phyloP scores from a whole-genome alignment of 2,113 vertebrate genomes.

The Grantiella picta region DNA sequence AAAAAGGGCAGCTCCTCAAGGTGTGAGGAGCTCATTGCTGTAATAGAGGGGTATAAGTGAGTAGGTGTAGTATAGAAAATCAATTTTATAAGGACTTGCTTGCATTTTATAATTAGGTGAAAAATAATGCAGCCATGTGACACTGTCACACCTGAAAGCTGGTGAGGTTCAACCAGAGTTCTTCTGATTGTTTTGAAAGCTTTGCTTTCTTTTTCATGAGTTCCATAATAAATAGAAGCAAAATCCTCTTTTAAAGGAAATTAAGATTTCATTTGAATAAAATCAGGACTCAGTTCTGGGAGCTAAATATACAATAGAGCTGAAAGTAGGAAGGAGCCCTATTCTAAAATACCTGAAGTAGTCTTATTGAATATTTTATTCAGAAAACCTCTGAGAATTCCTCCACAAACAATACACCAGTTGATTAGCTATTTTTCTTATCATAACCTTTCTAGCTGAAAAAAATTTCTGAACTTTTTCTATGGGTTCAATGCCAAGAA shows the following conservation, averaged over 20 bases:
- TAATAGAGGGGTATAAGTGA: background rate
- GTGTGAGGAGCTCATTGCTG: background rate
- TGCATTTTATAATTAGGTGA: background rate
- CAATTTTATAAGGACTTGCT: background rate
- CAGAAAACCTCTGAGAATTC: background rate
- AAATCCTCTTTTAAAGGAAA: background rate
- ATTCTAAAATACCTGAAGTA: background rate
- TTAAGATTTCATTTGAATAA: background rate
- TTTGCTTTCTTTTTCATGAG: background rate
- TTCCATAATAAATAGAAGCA: background rate
- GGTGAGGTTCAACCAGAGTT: background rate
- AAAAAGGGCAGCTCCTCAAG: background rate
- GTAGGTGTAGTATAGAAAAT: background rate
- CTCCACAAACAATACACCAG: background rate
- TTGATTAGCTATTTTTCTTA: background rate
- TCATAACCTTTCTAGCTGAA: background rate
- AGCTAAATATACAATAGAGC: background rate
- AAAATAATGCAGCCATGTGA: background rate
- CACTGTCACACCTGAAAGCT: background rate
- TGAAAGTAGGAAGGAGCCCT: background rate
- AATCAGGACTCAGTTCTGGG: background rate
- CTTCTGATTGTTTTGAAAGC: background rate
- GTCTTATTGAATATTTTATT: background rate
- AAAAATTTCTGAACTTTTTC: background rate
- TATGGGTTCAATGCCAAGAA: slow-evolving; percentile 41